These are phyloP conservation scores for Amphiprion ocellaris DNA, from an alignment of 2,113 vertebrate genomes.

Conservation along the genomic window DNA sequence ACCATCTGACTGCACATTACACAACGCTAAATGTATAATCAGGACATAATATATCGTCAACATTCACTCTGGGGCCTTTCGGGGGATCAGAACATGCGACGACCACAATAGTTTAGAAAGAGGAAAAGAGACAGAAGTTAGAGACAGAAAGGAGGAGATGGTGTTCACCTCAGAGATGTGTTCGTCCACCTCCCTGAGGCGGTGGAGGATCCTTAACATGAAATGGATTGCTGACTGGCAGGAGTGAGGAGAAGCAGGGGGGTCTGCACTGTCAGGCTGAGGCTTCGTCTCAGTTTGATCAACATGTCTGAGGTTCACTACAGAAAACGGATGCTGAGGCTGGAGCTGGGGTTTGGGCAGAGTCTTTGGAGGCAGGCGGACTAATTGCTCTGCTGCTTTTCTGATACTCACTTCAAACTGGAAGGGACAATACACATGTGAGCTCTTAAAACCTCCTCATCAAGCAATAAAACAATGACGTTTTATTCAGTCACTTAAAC, in stretches of 20 bases:
- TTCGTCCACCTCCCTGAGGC: conserved; percentile 94
- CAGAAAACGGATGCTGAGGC: conserved; percentile 76
- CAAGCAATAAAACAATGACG: conserved; percentile 16
- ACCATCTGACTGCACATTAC: conserved; percentile 59
- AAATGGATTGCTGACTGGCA: conserved; percentile 87
- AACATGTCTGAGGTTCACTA: conserved; percentile 78
- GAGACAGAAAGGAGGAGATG: conserved; percentile 56
- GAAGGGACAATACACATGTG: conserved; percentile 83
- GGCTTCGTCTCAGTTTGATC: conserved; percentile 55
- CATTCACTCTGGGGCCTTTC: conserved; percentile 39
- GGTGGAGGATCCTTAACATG: conserved; percentile 91
- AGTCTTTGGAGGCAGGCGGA: conserved; percentile 58
- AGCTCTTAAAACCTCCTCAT: conserved; percentile 32
- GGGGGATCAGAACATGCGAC: conserved; percentile 22
- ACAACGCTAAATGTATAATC: conserved; percentile 60
- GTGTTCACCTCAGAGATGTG: conserved; percentile 93
- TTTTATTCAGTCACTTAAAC: neutral
- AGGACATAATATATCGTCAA: conserved; percentile 57
- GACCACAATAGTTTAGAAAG: conserved; percentile 18
- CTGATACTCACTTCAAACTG: conserved; percentile 86
- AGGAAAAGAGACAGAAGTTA: conserved; percentile 19
- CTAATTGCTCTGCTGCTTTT: conserved; percentile 83
- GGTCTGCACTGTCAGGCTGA: conserved; percentile 53
- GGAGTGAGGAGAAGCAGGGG: conserved; percentile 76
- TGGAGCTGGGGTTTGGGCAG: conserved; percentile 78